Evolutionary conservation across 2,797 vertebrate genomes (phyloP).

Genomic region (Myiotriccus ornatus): DNA sequence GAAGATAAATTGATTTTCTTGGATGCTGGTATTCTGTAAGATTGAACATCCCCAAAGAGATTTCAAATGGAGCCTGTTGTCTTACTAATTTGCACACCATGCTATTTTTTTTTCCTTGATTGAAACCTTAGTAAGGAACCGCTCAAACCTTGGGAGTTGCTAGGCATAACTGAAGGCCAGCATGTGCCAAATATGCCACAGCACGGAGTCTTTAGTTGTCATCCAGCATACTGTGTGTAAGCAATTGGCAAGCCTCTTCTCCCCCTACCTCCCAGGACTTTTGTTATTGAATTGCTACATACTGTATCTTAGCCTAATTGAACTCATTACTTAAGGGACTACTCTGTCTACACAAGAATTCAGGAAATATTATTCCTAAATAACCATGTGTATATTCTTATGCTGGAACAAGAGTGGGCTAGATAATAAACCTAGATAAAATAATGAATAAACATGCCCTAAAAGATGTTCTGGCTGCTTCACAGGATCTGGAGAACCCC

Average conservation of each 20-base stretch:
- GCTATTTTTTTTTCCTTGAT: background rate
- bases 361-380: constrained; percentile 36
- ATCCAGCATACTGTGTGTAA: constrained; percentile 29
- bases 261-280: constrained; percentile 39
- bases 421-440: background rate
- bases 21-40: background rate
- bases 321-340: constrained; percentile 53
- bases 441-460: background rate
- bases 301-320: constrained; percentile 58
- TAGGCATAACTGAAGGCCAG: constrained; percentile 19
- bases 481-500: background rate
- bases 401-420: background rate
- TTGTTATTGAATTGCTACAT: constrained; percentile 41
- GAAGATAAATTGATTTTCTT: constrained; percentile 29
- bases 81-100: constrained; percentile 23
- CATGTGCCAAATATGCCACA: constrained; percentile 46
- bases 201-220: constrained; percentile 29
- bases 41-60: constrained; percentile 3
- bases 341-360: constrained; percentile 19
- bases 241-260: constrained; percentile 28
- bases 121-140: constrained; percentile 18
- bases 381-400: background rate
- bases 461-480: background rate
- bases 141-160: constrained; percentile 7
- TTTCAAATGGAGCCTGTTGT: constrained; percentile 1